Base-by-base conservation (phyloP, 2,888 invertebrate genomes). In the Agrotis puta region DNA sequence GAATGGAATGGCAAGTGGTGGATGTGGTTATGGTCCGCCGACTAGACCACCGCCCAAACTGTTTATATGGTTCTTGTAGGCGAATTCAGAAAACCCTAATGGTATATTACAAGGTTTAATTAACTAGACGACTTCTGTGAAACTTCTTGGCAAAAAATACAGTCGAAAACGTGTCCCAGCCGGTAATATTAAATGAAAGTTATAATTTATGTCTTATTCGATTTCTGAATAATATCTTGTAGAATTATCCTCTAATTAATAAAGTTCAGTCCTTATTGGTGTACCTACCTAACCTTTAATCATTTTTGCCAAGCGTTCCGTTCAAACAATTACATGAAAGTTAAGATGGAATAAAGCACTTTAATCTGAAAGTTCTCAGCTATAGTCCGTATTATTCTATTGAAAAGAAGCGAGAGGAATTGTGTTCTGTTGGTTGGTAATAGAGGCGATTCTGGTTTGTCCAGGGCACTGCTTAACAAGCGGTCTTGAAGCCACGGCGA, bases 261-360 rank as follows among this genome's bases (percentile, higher is more conserved):
- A 47, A 54, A 64, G 27, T 51, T 64, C 27, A 56, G 64, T 51
- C 13, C 22, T 27, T 27, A 47, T 24, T 45, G 14, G 4, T 39
- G 39, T 22, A 70, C 22, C n/a, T 22, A 70, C 22, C n/a, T 54
- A 24, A 47, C 11, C 51, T 53, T 13, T 22, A 64, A 57, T 24
- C 33, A 13, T 59, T 64, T 70, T 69, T 64, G 45, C 58, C 54
- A 54, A 73, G 70, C 66, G 56, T 79, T 81, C 79, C 74, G 53
- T 81, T 81, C 70, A 75, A 83, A 83, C 86, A 88, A 88, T 87
- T 87, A 89, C 82, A 84, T 82, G 70, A 85, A 89, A 88, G 84
- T 89, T 88, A 85, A 87, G 89, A 88, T 82, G 84, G 85, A 88
- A 88, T 89, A 85, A 88, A 88, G 86, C 84, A 87, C 87, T 90